Evolutionary conservation across 2,113 vertebrate genomes (phyloP), one percentile per base, ranked within the genome.

Genomic region (Halichoerus grypus): DNA sequence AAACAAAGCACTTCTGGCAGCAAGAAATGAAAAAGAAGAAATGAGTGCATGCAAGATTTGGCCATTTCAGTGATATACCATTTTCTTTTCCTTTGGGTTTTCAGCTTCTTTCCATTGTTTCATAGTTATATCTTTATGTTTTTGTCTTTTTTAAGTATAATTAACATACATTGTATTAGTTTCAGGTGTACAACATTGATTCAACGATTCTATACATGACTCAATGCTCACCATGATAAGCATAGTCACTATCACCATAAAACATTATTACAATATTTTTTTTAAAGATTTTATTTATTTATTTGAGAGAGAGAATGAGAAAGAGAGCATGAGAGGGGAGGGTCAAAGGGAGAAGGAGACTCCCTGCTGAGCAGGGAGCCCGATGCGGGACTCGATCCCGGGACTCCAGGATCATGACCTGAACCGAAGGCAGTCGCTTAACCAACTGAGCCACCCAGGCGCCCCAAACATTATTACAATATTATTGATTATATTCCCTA

Each of bases 1-100:
- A 61, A 61, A 46, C 96, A 98, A 97, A 69, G 7, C 33, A 97
- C 69, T 97, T 94, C 96, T 97, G 26, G 49, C 82, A 97, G 90
- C 88, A 98, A 97, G 88, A 93, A 98, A 76, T n/a, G 55, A 91
- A 92, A 71, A 76, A 98, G 91, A 97, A 98, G 67, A 55, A 36
- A 72, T 69, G 33, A 53, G 33, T n/a, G 67, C n/a, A 80, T 94
- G 93, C 94, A 98, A 97, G 82, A 88, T 96, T 83, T 74, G 0
- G 46, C 61, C 95, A 97, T 85, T 94, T 97, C 90, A 97, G 94
- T 77, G 94, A 95, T 91, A 95, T 83, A 97, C 97, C 81, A 92
- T 97, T 94, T 95, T 65, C 51, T 57, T 51, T 88, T 74, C 28
- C 21, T 94, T 69, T 88, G 42, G 7, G 12, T 57, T 81, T 92